These are phyloP conservation scores for Triplophysa tibetana DNA, from an alignment of 2,113 vertebrate genomes.

Conservation along the genomic window DNA sequence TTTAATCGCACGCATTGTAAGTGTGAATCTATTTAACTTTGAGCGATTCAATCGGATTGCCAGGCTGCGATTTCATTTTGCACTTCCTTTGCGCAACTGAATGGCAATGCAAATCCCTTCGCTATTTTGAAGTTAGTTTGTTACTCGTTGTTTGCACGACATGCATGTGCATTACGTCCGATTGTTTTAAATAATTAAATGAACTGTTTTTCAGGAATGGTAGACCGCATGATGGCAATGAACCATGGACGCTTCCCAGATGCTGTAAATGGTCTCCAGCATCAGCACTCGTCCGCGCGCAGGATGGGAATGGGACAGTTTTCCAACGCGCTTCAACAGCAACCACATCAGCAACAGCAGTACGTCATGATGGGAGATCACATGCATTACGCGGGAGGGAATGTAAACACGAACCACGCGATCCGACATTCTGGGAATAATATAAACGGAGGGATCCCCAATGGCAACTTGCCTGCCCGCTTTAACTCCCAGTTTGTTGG, in stretches of 20 bases:
- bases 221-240: constrained; percentile 89
- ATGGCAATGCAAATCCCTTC: background rate
- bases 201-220: constrained; percentile 72
- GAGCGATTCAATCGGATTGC: background rate
- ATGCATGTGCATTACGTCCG: background rate
- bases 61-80: too few relatives aligned
- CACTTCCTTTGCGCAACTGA: background rate
- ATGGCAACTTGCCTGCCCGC: constrained; percentile 74
- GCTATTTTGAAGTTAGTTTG: background rate
- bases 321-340: constrained; percentile 78
- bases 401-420: constrained; percentile 75
- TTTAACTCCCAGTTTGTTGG: constrained; percentile 81
- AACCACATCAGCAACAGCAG: constrained; percentile 75
- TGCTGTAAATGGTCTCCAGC: constrained; percentile 81
- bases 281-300: constrained; percentile 80
- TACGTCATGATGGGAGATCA: constrained; percentile 84
- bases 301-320: constrained; percentile 85
- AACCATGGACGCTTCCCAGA: constrained; percentile 88
- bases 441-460: constrained; percentile 75
- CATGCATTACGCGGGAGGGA: constrained; percentile 81
- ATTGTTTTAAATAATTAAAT: background rate
- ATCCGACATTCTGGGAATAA: constrained; percentile 78
- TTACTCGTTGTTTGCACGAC: too few relatives aligned
- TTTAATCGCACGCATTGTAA: background rate
- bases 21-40: background rate